Conservation (phyloP, 2,888 invertebrate species). For the Lysandra bellargus region DNA sequence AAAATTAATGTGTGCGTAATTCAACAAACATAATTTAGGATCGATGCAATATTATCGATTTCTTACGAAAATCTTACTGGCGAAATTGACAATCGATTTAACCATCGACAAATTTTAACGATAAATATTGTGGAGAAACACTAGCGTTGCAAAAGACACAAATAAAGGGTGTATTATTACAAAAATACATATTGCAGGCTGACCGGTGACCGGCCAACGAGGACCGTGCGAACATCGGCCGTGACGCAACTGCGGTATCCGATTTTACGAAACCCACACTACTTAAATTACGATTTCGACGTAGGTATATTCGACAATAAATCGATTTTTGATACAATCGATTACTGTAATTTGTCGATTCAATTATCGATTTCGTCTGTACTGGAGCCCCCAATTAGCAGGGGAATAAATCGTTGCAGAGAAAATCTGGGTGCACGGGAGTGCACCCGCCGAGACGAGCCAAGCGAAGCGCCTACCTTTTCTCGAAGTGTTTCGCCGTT, state of each 20-base stretch:
- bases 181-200: conserved; percentile 50
- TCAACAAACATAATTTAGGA: conserved; percentile 3
- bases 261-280: conserved; percentile 55
- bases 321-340: conserved; percentile 26
- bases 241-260: conserved; percentile 56
- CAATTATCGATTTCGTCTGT: conserved; percentile 1
- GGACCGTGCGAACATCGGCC: conserved; percentile 54
- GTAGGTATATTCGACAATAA: conserved; percentile 13
- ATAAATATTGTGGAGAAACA: conserved; percentile 35
- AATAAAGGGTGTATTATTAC: conserved; percentile 51
- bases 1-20: neutral
- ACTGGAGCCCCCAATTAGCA: neutral
- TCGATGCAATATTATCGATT: neutral
- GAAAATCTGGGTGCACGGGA: neutral
- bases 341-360: conserved; percentile 8
- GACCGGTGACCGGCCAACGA: neutral
- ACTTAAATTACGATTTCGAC: conserved; percentile 22
- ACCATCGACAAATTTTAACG: conserved; percentile 24
- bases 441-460: no score
- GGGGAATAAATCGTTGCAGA: neutral
- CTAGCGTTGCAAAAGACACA: conserved; percentile 42
- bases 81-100: conserved; percentile 5
- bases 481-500: no score
- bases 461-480: no score
- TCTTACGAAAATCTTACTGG: neutral